Base-by-base conservation (phyloP, 1,140 invertebrate species). In the Ceratina japonica region DNA sequence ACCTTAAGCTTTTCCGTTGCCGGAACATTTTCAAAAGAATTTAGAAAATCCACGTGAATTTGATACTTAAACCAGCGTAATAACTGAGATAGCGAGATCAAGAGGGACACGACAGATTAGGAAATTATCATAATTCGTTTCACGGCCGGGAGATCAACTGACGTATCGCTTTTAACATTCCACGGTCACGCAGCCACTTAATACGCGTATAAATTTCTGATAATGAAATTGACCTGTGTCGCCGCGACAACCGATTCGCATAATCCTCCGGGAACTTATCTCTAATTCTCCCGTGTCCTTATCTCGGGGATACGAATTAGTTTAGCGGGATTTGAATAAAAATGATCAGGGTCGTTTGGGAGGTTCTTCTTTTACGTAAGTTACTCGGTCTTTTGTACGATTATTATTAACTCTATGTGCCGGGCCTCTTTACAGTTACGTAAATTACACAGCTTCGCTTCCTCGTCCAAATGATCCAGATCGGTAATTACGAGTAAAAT, bases 401-500 rank as follows among this genome's bases (percentile, higher is more conserved):
- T 37, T 7, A 37, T 37, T 37, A 37, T 54, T 16, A 18, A 0
- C 0, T 22, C 10, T 18, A 8, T 13, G 22, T 10, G n/a, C 54
- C 51, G 51, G 52, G 18, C 16, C 7, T 58, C 18, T 56, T 69
- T 69, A 69, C 66, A 69, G 66, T 69, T 72, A 72, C 16, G 56
- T 49, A 72, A 72, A 72, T 72, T 44, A 12, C 54, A 59, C 20
- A 20, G 58, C 27, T 20, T 1, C 0, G 16, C 10, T 59, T n/a
- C 16, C 56, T n/a, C 20, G 31, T 72, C 20, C 37, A 3, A 49
- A 49, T 31, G 18, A 69, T 69, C 18, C 69, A 22, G 37, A 61
- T 72, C 56, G 20, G 54, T 31, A 54, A 69, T 69, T 69, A 56
- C 66, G 66, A 69, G n/a, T 7, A 61, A 31, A 66, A 52, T 27